Conservation (phyloP, 2,113 vertebrate species). For the Tichodroma muraria region DNA sequence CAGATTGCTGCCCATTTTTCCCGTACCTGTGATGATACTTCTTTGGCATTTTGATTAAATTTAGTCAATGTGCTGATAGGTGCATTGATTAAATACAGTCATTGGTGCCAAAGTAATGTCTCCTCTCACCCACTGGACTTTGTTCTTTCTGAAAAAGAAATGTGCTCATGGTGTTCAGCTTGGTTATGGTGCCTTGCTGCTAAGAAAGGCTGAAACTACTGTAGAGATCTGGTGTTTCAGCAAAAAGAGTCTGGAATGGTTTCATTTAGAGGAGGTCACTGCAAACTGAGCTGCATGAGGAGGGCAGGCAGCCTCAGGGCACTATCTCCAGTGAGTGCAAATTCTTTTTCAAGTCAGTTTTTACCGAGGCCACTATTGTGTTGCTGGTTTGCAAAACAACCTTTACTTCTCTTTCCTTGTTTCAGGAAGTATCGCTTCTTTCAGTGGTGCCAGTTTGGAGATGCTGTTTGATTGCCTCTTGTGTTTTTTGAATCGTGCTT, state of each 20-base stretch:
- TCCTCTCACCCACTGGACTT: neutral
- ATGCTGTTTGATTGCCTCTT: neutral
- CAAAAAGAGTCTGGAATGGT: neutral
- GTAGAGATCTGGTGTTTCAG: neutral
- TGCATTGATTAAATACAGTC: neutral
- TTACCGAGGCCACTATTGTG: neutral
- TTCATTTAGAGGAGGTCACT: neutral
- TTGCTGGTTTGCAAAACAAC: neutral
- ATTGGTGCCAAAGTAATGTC: neutral
- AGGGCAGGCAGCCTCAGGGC: neutral
- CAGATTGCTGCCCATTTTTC: neutral
- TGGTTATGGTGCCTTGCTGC: neutral
- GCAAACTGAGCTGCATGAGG: neutral
- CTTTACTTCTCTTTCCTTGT: neutral
- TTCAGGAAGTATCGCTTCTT: neutral
- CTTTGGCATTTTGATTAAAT: neutral
- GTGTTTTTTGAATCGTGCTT: neutral
- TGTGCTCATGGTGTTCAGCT: accelerated
- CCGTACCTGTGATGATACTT: neutral
- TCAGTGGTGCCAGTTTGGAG: neutral
- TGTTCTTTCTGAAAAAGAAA: neutral
- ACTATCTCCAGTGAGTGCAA: neutral
- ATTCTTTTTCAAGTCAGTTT: neutral
- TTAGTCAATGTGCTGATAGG: accelerated
- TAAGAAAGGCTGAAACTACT: too few relatives aligned